These are phyloP conservation scores for Macrosoma leucophasiata DNA, from an alignment of 2,888 invertebrate species.

Conservation along the genomic window DNA sequence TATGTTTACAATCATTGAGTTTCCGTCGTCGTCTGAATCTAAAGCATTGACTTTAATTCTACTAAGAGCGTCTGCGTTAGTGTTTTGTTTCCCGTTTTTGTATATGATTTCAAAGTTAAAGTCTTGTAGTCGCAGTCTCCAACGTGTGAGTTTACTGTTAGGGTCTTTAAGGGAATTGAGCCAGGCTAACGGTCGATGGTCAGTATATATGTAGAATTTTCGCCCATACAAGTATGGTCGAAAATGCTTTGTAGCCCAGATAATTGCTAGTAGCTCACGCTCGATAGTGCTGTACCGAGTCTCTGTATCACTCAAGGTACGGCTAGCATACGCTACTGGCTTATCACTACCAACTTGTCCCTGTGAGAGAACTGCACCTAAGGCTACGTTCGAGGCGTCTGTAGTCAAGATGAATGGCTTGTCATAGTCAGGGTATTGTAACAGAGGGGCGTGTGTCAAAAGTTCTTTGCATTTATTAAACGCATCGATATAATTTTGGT, in stretches of 20 bases:
- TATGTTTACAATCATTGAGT: constrained; percentile 14
- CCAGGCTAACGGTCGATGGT: too few relatives aligned
- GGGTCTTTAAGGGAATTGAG: too few relatives aligned
- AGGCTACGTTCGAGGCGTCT: constrained; percentile 15
- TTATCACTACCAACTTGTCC: constrained; percentile 20
- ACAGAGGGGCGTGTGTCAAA: constrained; percentile 12
- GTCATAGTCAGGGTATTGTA: constrained; percentile 10
- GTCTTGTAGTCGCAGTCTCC: too few relatives aligned
- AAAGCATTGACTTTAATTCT: constrained; percentile 11
- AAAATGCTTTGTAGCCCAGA: constrained; percentile 16
- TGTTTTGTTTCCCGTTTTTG: constrained; percentile 14
- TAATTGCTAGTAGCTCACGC: constrained; percentile 13
- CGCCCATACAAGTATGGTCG: constrained; percentile 15
- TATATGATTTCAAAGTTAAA: too few relatives aligned
- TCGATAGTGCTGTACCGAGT: constrained; percentile 16
- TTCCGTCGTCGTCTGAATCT: constrained; percentile 4
- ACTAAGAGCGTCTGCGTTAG: constrained; percentile 19
- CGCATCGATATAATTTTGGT: constrained; percentile 18
- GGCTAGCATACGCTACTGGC: constrained; percentile 19
- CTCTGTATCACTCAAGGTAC: constrained; percentile 10
- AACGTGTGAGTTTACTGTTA: too few relatives aligned
- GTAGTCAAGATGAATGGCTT: constrained; percentile 18
- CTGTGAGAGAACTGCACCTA: constrained; percentile 24
- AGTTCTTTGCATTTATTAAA: constrained; percentile 23
- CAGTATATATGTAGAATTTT: too few relatives aligned